Evolutionary conservation across 2,113 vertebrate species (phyloP), one percentile per base, ranked within the genome.

Genomic region (Ivindomyrus marchei): DNA sequence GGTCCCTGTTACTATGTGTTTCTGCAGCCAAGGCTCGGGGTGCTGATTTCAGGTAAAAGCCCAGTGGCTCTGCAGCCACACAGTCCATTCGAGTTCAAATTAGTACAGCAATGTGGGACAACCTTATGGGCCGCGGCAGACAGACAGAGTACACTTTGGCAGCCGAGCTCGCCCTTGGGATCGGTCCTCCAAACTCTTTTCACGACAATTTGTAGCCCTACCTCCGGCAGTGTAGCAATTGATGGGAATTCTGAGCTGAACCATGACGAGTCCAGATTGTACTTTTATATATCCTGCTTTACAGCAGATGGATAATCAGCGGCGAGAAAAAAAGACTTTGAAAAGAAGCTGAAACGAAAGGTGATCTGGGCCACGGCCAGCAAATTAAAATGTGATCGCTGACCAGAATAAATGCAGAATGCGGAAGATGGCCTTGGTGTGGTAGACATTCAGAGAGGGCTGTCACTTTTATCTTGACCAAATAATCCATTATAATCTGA

Each of bases 221-320:
- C 47, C 27, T 87, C 85, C 47, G 31, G 27, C 50, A 21, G 85
- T 87, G 49, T 10, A 17, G 27, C 42, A 47, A 39, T 36, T 53
- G n/a, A 87, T 53, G 85, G 85, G 50, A 87, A 53, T 52, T 87
- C 85, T 87, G 49, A 53, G 85, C 85, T 87, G 85, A 39, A 87
- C 49, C 85, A 87, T 53, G 49, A 53, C 50, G 85, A 87, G 85
- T 52, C 49, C 85, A 52, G 49, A 87, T 87, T 87, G 85, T 87
- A 4, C 85, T 53, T 36, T 87, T 87, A 52, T 47, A 52, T 46
- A 27, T 52, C 24, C 49, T 52, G 49, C 24, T 53, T 87, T 87
- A 87, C 85, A 87, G 85, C 49, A 53, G 50, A 87, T 87, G 49
- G 85, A 52, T 87, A 53, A 87, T 87, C 47, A 36, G 49, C 27